Base-by-base conservation (phyloP, 1,140 invertebrate genomes). In the Hylyphantes graminicola region DNA sequence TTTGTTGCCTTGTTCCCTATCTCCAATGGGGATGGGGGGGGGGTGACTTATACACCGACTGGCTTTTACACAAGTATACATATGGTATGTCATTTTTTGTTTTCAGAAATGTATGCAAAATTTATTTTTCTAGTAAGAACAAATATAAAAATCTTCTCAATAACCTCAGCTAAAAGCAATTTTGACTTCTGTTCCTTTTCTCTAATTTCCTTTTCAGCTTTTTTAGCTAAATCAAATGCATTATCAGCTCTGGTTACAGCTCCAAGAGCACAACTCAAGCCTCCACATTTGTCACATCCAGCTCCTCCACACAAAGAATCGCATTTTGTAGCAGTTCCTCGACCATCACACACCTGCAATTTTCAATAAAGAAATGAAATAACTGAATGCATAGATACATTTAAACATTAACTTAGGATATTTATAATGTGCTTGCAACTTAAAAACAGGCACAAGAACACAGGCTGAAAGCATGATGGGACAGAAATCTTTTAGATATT, bases 231-330 rank as follows among this genome's bases (percentile, higher is more conserved):
- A 85, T 94, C 93, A 17, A 97, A 90, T 12, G 97, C 96, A 88
- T 94, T 94, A 84, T 94, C 93, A 7, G 96, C 95, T 88, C 95
- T 96, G 6, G 94, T 94, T 7, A 96, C 93, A 35, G 97, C 95
- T 3, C 97, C 97, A 87, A 93, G 90, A 86, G 95, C 95, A 89
- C 97, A 99, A 17, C 96, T 95, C 50, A 97, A 17, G 13, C 95
- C 96, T 73, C 96, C 97, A 91, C 97, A 99, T 88, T 92, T 93
- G 8, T 88, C 89, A 90, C 97, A 99, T 0, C 96, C 96, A 63
- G 96, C 97, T 19, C 97, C 97, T 54, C 97, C 97, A 91, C 97
- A 99, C 53, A 97, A 91, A 73, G 90, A 89, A 88, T 98, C 96
- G 89, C 97, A 99, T 59, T 94, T 94, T 87, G 95, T 93, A 48